phyloP scores from a whole-genome alignment of 2,797 vertebrate species.

The Gambelia wislizenii region DNA sequence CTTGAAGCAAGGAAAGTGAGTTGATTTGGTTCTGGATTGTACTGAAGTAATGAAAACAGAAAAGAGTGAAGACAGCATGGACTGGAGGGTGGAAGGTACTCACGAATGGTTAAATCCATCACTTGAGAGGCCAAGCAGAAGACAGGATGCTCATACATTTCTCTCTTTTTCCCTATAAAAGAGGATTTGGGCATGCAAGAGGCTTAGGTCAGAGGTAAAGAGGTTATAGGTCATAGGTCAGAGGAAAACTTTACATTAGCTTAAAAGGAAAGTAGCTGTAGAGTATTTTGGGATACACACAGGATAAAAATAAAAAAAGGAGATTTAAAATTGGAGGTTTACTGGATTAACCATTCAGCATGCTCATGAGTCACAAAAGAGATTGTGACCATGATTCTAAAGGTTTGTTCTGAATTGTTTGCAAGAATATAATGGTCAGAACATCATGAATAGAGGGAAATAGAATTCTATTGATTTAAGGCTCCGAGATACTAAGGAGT shows the following conservation, averaged over 20 bases:
- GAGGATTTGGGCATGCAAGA: slow-evolving; percentile 98
- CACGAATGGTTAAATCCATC: slow-evolving; percentile 99
- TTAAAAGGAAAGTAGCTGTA: slow-evolving; percentile 85
- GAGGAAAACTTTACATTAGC: slow-evolving; percentile 88
- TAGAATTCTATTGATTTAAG: slow-evolving; percentile 84
- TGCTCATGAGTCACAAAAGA: slow-evolving; percentile 85
- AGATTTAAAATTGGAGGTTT: slow-evolving; percentile 78
- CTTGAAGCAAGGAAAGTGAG: slow-evolving; percentile 85
- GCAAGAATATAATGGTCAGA: slow-evolving; percentile 85
- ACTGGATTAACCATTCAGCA: slow-evolving; percentile 92
- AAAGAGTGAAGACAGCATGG: slow-evolving; percentile 85
- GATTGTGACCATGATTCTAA: slow-evolving; percentile 82
- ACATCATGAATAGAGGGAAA: slow-evolving; percentile 88
- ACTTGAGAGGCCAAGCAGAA: slow-evolving; percentile 99
- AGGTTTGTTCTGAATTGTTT: slow-evolving; percentile 81
- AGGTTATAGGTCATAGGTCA: slow-evolving; percentile 88
- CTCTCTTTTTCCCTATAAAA: slow-evolving; percentile 99
- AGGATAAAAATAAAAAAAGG: slow-evolving; percentile 74
- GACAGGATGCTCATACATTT: slow-evolving; percentile 99
- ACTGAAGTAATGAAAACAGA: slow-evolving; percentile 84
- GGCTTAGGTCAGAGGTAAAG: slow-evolving; percentile 95
- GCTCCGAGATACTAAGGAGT: slow-evolving; percentile 93
- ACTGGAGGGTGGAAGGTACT: slow-evolving; percentile 94
- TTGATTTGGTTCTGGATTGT: slow-evolving; percentile 84
- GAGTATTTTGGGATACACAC: slow-evolving; percentile 83